Base-by-base conservation (phyloP, 2,888 invertebrate species). In the Acanthacorydalis orientalis region DNA sequence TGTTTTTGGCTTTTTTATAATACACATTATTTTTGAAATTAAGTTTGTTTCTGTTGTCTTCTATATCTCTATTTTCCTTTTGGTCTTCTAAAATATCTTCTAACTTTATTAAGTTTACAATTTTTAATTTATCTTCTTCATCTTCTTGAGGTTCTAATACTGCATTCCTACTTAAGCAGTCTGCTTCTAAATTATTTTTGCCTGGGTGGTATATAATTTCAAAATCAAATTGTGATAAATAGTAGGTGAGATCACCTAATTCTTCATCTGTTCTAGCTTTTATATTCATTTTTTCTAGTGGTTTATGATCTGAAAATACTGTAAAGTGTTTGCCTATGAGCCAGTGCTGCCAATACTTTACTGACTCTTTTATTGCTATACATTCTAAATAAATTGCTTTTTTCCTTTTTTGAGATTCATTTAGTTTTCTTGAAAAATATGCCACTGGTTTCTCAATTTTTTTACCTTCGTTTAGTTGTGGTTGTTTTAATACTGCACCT, bases 401-500 rank as follows among this genome's bases (percentile, higher is more conserved):
- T 46, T 51, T 50, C n/a, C 50, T 51, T 1, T 53, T 55, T 31
- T 54, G 49, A 31, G 50, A 47, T 38, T 41, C 51, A 47, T 42
- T 52, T 31, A 47, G 39, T 49, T 52, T 49, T 43, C 43, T 52
- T 41, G 49, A 47, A 33, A 52, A 52, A 32, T 48, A 48, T 31
- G 50, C 49, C 35, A 50, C 50, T 15, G 51, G 48, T 48, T 51
- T 48, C 10, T 46, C 43, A 10, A 46, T 43, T 12, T 51, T 40
- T 46, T 44, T 15, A 16, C 48, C 7, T 16, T 6, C 14, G 31
- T 43, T 48, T 48, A 11, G 11, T 39, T 49, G 43, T 46, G 39
- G 23, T 49, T 56, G 53, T 50, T 55, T 53, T 31, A 56, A 48
- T 10, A 54, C 50, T 7, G 54, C 56, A 46, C 55, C 57, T 10